Evolutionary conservation across 2,797 vertebrate genomes (phyloP), one percentile per base, ranked within the genome.

Genomic region (Channallabes apus): DNA sequence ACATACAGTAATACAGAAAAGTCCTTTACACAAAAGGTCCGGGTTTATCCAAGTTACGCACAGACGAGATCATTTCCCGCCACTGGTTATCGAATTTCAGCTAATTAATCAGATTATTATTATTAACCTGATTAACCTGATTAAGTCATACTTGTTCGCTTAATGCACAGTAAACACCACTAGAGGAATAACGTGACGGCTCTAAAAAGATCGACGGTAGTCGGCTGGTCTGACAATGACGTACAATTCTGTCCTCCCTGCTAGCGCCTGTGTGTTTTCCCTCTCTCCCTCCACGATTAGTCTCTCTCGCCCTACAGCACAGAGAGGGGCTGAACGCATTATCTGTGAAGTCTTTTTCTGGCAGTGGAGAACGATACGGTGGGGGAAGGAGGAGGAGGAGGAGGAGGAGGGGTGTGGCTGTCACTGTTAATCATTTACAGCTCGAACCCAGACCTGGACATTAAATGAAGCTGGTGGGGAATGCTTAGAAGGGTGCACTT

Each of bases 301-400:
- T 56, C 67, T 67, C 41, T 29, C 6, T 67, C 56, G 22, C 84
- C 76, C 29, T 83, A 38, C 65, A 86, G 81, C 29, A 79, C 61
- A 82, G 56, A 87, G 92, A 91, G 90, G 29, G 79, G 76, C 91
- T 91, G 91, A 89, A 80, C 86, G 88, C 87, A 90, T 87, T 86
- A 86, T 90, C 87, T 86, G 84, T 79, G 86, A 76, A 82, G 75
- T 78, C 41, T 73, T 89, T 65, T 82, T 62, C 29, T 32, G 29
- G 46, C 27, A 65, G 80, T 22, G 62, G 51, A 84, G 29, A 27
- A 67, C 51, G 80, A 65, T 73, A 86, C 84, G 79, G 51, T 54
- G 51, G 46, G 11, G 51, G 51, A 12, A 14, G 12, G 46, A 41
- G 6, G 38, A 41, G 51, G 7, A 46, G 41, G 41, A 46, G 1